phyloP scores from a whole-genome alignment of 2,888 invertebrate genomes.

The Leptarthrus brevirostris region DNA sequence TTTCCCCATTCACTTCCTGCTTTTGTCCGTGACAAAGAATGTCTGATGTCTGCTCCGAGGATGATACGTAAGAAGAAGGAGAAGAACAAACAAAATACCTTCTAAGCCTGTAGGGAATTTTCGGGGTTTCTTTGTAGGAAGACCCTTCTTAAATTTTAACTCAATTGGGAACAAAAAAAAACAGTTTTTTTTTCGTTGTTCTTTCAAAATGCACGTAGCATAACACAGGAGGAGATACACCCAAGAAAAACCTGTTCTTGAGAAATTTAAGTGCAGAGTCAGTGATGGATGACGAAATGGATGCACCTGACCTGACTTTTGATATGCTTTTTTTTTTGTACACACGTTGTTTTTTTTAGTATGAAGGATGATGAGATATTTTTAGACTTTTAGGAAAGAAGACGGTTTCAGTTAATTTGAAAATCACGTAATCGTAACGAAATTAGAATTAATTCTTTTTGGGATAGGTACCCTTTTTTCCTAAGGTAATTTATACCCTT shows the following conservation, averaged over 20 bases:
- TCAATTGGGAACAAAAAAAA: conserved; percentile 29
- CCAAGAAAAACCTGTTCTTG: conserved; percentile 26
- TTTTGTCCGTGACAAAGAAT: conserved; percentile 12
- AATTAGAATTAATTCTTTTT: too few relatives aligned
- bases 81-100: background rate
- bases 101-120: conserved; percentile 23
- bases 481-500: too few relatives aligned
- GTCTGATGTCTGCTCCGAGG: conserved; percentile 12
- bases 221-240: too few relatives aligned
- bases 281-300: conserved; percentile 38
- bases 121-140: conserved; percentile 18
- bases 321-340: conserved; percentile 3
- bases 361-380: too few relatives aligned
- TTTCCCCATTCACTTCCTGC: conserved; percentile 4
- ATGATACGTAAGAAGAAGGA: conserved; percentile 17
- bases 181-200: background rate
- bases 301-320: conserved; percentile 39
- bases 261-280: background rate
- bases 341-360: too few relatives aligned
- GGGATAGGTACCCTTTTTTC: too few relatives aligned
- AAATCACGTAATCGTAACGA: too few relatives aligned
- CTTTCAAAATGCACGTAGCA: too few relatives aligned
- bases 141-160: conserved; percentile 29
- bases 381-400: too few relatives aligned
- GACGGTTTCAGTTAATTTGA: too few relatives aligned